These are phyloP conservation scores for Eretmocerus hayati DNA, from an alignment of 2,888 invertebrate genomes.

Conservation along the genomic window DNA sequence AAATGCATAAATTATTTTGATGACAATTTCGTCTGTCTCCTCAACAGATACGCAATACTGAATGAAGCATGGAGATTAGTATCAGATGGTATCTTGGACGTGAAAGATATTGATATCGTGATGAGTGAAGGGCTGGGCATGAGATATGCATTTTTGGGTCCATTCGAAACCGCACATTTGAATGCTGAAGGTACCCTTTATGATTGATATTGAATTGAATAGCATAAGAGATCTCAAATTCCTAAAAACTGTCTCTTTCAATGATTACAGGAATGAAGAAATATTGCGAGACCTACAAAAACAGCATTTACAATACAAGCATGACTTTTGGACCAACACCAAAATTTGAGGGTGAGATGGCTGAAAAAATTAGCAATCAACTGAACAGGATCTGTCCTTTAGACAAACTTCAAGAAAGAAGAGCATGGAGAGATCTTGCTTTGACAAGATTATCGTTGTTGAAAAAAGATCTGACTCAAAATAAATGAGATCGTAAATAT, in stretches of 20 bases:
- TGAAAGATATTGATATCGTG: constrained; percentile 84
- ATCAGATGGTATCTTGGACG: constrained; percentile 73
- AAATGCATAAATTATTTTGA: too few relatives aligned
- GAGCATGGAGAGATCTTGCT: constrained; percentile 78
- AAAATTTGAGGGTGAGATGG: constrained; percentile 63
- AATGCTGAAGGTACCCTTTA: constrained; percentile 87
- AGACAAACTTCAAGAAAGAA: constrained; percentile 64
- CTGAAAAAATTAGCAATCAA: constrained; percentile 63
- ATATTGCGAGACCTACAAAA: constrained; percentile 57
- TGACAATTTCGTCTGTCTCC: too few relatives aligned
- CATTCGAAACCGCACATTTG: constrained; percentile 86
- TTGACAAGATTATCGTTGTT: constrained; percentile 72
- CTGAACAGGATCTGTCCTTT: constrained; percentile 68
- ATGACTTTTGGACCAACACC: constrained; percentile 70
- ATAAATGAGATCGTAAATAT: too few relatives aligned
- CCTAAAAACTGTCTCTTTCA: neutral
- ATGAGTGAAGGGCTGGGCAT: constrained; percentile 92
- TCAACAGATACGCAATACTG: constrained; percentile 76
- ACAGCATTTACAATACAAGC: constrained; percentile 58
- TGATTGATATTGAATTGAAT: neutral
- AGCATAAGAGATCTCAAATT: neutral
- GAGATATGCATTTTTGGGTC: constrained; percentile 92
- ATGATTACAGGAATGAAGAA: constrained; percentile 54
- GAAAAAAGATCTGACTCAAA: constrained; percentile 61
- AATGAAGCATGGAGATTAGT: constrained; percentile 90